Base-by-base conservation (phyloP, 92 coral and sea anemone species). In the Umimayanthus kanabou region DNA sequence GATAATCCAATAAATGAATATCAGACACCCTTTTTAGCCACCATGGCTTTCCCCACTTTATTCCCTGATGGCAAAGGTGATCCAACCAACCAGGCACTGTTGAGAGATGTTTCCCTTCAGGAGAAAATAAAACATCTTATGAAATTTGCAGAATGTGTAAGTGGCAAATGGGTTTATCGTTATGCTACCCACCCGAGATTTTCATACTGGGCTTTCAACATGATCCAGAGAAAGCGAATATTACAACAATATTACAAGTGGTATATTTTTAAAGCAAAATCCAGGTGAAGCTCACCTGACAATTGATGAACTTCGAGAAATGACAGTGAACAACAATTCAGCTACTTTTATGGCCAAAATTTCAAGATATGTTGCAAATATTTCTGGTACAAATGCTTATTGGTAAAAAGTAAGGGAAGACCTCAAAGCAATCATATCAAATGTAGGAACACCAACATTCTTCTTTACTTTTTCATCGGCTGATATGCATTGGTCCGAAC, bases 401-500 rank as follows among this genome's bases (percentile, higher is more conserved):
- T 90, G 90, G n/a, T n/a, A n/a, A n/a, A n/a, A n/a, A n/a, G 81
- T 25, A 76, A 80, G 61, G 80, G 82, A 88, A 88, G 90, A 88
- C 9, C 87, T 88, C 40, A 81, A 81, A 39, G 87, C 90, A 37
- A 73, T 88, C 0, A 57, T 82, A 53, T 57, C 57, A 50, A 23
- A 73, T 81, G 82, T 75, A 25, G 91, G 91, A 39, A 81, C 85
- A 61, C 93, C 85, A 82, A 87, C 93, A 82, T 7, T 87, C 61
- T 90, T 90, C 26, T 87, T 90, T 39, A 90, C 92, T 37, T 85
- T 90, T 40, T 90, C 92, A 30, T 86, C 94, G n/a, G 96, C 96
- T n/a, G 94, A 93, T 73, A 91, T 93, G 94, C 92, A 93, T 85
- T 93, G 93, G 96, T 94, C 96, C 70, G 96, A 92, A 76, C 73